Evolutionary conservation across 2,888 invertebrate genomes (phyloP), one percentile per base, ranked within the genome.

Genomic region (Thumatha senex): DNA sequence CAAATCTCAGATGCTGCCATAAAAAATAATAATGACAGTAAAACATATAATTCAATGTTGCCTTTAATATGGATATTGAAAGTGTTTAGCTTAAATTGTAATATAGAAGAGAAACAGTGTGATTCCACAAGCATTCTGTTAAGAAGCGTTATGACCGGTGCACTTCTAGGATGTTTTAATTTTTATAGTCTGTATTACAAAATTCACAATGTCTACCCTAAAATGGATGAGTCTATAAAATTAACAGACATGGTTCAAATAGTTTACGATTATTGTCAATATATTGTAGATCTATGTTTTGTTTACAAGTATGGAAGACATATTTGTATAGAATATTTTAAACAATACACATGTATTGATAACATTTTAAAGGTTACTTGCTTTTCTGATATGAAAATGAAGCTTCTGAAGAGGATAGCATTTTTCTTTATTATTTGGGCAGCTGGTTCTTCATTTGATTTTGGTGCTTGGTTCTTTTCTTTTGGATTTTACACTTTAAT

Each of bases 171-270:
- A 45, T 48, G 54, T 35, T 11, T 83, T 4, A 68, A 70, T 52
- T 56, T 67, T 11, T 72, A 43, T 15, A 65, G 76, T 34, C 58
- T 88, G 12, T 75, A 73, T 56, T 82, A 69, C 51, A 88, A 85
- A 75, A 55, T 78, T 36, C 44, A 14, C 1, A 50, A 76, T 54
- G 29, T 78, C 11, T 81, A 77, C 49, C 24, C 41, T 1, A 14
- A 40, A 7, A 13, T 83, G 10, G 69, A 67, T 11, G 31, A 60
- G 3, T 85, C 86, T 7, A 74, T 89, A 15, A 78, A 63, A 63
- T 50, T 84, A 29, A 84, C 82, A 14, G 87, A 88, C 51, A 57
- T 58, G 0, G 45, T 78, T 5, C 86, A 89, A 66, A 76, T 74
- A 62, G 41, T 80, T 29, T 80, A 72, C 51, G 87, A 88, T 50